These are phyloP conservation scores for Anabas testudineus DNA, from an alignment of 2,797 vertebrate genomes.

Conservation along the genomic window DNA sequence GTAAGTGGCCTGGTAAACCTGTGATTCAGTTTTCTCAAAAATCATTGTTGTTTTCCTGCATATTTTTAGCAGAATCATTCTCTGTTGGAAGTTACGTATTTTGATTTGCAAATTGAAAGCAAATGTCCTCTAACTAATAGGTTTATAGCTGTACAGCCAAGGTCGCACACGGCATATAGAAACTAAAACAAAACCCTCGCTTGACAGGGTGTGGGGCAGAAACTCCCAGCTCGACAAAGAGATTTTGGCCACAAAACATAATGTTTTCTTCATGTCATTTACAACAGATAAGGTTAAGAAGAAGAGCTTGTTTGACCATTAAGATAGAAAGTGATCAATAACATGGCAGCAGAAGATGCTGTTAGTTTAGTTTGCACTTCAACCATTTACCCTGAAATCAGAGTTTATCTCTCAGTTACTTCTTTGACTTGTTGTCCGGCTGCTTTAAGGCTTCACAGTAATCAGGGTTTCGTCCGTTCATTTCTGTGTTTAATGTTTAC, in stretches of 20 bases:
- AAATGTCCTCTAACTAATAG: conserved; percentile 14
- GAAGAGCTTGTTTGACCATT: neutral
- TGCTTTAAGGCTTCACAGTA: neutral
- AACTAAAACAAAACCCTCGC: conserved; percentile 40
- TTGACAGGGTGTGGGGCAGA: conserved; percentile 33
- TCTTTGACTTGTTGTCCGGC: neutral
- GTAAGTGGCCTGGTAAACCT: no score
- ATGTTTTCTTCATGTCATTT: conserved; percentile 2
- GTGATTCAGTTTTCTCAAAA: no score
- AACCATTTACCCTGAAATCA: neutral
- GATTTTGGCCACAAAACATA: conserved; percentile 51
- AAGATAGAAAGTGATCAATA: conserved; percentile 3
- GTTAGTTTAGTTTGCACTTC: neutral
- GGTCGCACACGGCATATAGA: conserved; percentile 9
- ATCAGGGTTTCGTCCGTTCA: conserved; percentile 3
- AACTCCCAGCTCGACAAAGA: conserved; percentile 50
- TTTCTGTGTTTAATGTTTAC: neutral
- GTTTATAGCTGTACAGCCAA: conserved; percentile 5
- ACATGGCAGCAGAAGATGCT: neutral
- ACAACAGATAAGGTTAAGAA: neutral
- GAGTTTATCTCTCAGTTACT: neutral
- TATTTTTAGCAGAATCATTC: conserved; percentile 1
- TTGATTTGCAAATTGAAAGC: conserved; percentile 9
- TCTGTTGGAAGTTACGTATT: neutral
- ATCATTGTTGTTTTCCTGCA: no score